These are phyloP conservation scores for Eucidaris tribuloides DNA, from an alignment of 35 echinoderm and acorn worm species.

Conservation along the genomic window DNA sequence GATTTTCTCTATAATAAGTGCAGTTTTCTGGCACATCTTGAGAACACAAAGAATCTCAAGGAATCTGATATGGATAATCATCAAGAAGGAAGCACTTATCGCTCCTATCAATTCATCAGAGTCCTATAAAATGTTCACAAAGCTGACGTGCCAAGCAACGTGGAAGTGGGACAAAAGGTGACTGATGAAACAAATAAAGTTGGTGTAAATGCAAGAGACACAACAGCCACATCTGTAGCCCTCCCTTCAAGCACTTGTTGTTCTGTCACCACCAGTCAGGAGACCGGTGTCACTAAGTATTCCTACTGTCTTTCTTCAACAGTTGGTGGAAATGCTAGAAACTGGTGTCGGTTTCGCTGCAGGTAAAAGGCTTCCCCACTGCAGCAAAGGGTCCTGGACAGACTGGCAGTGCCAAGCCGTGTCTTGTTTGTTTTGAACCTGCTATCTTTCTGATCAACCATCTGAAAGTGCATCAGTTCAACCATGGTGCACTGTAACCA, in stretches of 20 bases:
- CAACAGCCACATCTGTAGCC: background rate
- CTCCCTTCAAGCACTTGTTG: background rate
- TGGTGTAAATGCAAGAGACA: background rate
- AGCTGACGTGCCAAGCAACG: too few species aligned
- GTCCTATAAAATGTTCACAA: background rate
- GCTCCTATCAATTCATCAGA: background rate
- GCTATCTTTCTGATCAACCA: background rate
- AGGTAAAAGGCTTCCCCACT: background rate
- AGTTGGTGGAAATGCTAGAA: background rate
- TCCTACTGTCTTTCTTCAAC: too few species aligned
- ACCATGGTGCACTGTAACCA: background rate
- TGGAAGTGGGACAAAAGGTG: too few species aligned
- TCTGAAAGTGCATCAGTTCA: background rate
- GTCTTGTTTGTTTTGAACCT: background rate
- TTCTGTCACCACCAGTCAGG: background rate
- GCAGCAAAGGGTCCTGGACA: background rate
- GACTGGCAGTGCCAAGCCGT: too few species aligned
- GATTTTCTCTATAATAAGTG: conserved; percentile 18
- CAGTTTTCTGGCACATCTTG: conserved; percentile 9
- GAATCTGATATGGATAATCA: background rate
- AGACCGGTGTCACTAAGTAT: too few species aligned
- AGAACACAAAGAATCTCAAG: background rate
- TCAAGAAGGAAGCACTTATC: background rate
- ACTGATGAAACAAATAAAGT: background rate
- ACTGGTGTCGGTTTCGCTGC: background rate